Conservation (phyloP, 2,797 vertebrate species). For the Remorina albescens region DNA sequence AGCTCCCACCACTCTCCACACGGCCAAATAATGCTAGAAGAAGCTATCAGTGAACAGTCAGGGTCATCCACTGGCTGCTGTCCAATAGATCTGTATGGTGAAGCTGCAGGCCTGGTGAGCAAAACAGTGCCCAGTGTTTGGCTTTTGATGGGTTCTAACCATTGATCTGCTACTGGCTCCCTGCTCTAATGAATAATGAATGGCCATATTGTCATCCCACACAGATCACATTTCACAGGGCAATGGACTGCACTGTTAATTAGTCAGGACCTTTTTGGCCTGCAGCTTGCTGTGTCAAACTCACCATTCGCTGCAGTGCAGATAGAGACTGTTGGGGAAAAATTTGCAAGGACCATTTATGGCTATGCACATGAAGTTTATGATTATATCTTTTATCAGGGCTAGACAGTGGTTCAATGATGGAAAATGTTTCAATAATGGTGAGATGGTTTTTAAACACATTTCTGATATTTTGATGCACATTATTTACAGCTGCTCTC, state of each 20-base stretch:
- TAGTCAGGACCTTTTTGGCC: conserved; percentile 69
- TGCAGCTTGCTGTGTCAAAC: conserved; percentile 43
- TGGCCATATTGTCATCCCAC: conserved; percentile 82
- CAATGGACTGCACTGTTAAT: conserved; percentile 73
- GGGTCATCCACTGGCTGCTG: conserved; percentile 27
- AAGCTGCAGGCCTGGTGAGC: conserved; percentile 47
- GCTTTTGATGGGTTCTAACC: conserved; percentile 74
- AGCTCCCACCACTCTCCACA: conserved; percentile 13
- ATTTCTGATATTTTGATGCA: too few relatives aligned
- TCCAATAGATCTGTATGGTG: conserved; percentile 55
- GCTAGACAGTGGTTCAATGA: too few relatives aligned
- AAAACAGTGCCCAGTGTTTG: conserved; percentile 66
- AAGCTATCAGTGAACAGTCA: conserved; percentile 7
- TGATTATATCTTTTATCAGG: too few relatives aligned
- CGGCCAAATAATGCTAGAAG: conserved; percentile 30
- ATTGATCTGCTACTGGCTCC: conserved; percentile 80
- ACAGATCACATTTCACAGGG: conserved; percentile 83
- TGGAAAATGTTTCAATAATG: too few relatives aligned
- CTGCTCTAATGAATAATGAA: conserved; percentile 86
- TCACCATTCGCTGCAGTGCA: conserved; percentile 52
- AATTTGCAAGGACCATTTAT: conserved; percentile 35
- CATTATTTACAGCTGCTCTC: too few relatives aligned
- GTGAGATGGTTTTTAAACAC: too few relatives aligned
- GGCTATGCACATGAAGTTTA: conserved; percentile 21
- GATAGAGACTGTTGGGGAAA: conserved; percentile 25